These are phyloP conservation scores for Galeruca laticollis DNA, from an alignment of 2,888 invertebrate genomes.

Conservation along the genomic window DNA sequence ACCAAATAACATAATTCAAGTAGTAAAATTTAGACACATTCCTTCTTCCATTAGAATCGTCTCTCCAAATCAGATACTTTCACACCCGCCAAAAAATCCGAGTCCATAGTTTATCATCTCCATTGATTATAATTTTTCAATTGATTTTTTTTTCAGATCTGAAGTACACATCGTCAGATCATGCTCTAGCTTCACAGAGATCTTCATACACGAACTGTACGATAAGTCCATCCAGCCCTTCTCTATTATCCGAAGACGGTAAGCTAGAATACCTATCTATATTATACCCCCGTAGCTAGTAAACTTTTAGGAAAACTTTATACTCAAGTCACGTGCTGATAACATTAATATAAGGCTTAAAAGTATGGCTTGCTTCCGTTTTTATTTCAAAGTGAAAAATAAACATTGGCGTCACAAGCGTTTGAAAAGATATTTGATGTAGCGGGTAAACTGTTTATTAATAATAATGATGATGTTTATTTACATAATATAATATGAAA, in stretches of 20 bases:
- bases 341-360: slow-evolving; percentile 30
- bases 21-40: too few relatives aligned
- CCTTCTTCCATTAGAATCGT: too few relatives aligned
- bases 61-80: too few relatives aligned
- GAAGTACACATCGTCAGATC: slow-evolving; percentile 48
- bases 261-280: slow-evolving; percentile 34
- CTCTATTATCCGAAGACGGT: slow-evolving; percentile 57
- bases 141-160: slow-evolving; percentile 20
- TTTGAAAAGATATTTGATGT: too few relatives aligned
- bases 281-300: neutral
- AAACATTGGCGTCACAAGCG: slow-evolving; percentile 42
- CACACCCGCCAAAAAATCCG: too few relatives aligned
- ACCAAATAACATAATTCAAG: too few relatives aligned
- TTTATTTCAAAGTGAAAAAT: slow-evolving; percentile 29
- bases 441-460: too few relatives aligned
- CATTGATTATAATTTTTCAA: too few relatives aligned
- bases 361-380: slow-evolving; percentile 46
- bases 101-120: too few relatives aligned
- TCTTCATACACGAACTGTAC: slow-evolving; percentile 55
- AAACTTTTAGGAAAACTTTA: neutral
- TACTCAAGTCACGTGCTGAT: slow-evolving; percentile 35
- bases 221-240: slow-evolving; percentile 48
- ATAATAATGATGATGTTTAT: too few relatives aligned
- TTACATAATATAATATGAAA: too few relatives aligned
- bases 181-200: slow-evolving; percentile 54